These are phyloP conservation scores for Melanchra persicariae DNA, from an alignment of 2,888 invertebrate species.

Conservation along the genomic window DNA sequence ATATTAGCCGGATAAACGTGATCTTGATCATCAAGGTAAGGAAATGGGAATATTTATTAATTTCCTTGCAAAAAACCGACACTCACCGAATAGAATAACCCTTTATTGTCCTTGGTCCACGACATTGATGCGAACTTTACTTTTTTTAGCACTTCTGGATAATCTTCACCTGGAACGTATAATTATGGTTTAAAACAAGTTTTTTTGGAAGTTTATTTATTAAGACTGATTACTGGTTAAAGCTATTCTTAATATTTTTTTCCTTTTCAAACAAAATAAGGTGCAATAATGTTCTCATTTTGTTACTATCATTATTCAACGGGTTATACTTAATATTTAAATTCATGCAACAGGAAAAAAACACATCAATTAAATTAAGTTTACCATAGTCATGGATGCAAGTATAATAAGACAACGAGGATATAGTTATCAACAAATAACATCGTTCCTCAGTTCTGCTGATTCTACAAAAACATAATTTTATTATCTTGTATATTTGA, in stretches of 20 bases:
- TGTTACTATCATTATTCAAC: neutral
- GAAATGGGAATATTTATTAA: constrained; percentile 17
- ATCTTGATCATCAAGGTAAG: constrained; percentile 48
- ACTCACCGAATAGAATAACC: constrained; percentile 97
- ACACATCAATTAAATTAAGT: neutral
- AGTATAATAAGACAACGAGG: neutral
- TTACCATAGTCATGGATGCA: neutral
- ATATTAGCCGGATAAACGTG: constrained; percentile 6
- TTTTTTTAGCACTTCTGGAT: constrained; percentile 96
- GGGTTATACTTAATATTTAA: neutral
- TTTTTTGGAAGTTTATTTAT: neutral
- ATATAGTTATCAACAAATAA: neutral
- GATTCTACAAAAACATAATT: neutral
- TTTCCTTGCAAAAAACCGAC: constrained; percentile 9
- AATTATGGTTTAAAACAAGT: neutral
- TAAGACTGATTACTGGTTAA: neutral
- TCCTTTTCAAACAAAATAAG: neutral
- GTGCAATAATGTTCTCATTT: neutral
- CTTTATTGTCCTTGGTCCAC: constrained; percentile 98
- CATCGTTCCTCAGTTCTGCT: neutral
- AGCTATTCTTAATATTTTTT: neutral
- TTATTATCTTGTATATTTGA: neutral
- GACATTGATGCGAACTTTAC: constrained; percentile 97
- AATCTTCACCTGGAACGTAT: constrained; percentile 92
- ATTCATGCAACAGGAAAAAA: neutral